These are phyloP conservation scores for Phrixothrix hirtus DNA, from an alignment of 2,888 invertebrate species.

Conservation along the genomic window DNA sequence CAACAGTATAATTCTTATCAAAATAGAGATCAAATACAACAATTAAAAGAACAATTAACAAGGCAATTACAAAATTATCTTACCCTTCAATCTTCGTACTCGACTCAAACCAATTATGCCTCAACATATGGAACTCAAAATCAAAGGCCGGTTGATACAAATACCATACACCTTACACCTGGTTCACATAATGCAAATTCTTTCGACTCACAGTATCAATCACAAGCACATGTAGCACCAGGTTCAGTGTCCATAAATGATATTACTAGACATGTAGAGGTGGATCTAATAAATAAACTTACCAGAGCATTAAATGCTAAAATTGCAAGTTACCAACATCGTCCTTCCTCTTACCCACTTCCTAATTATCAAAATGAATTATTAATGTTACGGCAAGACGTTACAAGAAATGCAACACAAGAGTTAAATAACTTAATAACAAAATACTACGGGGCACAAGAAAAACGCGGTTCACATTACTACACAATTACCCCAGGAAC, in stretches of 20 bases:
- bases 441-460: constrained; percentile 48
- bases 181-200: constrained; percentile 13
- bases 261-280: constrained; percentile 48
- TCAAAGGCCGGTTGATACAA: neutral
- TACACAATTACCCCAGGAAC: constrained; percentile 37
- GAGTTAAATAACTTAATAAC: constrained; percentile 46
- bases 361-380: constrained; percentile 43
- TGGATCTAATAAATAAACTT: constrained; percentile 42
- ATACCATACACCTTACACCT: constrained; percentile 20
- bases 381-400: constrained; percentile 44
- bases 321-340: constrained; percentile 37
- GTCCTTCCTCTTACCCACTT: constrained; percentile 21
- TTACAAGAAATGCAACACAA: constrained; percentile 47
- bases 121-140: neutral
- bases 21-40: constrained; percentile 39
- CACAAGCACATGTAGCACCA: neutral
- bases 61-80: constrained; percentile 40
- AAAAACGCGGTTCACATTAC: constrained; percentile 43
- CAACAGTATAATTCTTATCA: neutral
- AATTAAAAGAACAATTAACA: constrained; percentile 44
- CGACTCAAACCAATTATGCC: neutral
- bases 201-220: constrained; percentile 3
- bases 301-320: constrained; percentile 43
- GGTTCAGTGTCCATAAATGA: constrained; percentile 40
- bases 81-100: constrained; percentile 11